These are phyloP conservation scores for Lepidostoma basale DNA, from an alignment of 1,140 invertebrate species.

Conservation along the genomic window DNA sequence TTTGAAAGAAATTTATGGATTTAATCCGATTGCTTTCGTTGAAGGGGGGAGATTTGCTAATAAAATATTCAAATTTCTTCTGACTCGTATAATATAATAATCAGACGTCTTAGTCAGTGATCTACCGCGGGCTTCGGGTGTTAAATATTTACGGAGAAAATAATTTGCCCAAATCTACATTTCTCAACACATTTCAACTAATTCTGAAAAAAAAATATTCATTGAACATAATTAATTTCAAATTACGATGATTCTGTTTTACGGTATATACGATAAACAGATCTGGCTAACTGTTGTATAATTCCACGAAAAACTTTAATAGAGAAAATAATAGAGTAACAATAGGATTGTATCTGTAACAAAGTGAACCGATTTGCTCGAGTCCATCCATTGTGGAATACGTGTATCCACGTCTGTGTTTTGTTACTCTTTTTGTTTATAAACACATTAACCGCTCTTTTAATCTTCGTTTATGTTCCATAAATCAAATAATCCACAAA, in stretches of 20 bases:
- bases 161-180: too few relatives aligned
- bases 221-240: not conserved
- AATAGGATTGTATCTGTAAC: not conserved
- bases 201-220: too few relatives aligned
- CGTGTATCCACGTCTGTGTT: constrained; percentile 3
- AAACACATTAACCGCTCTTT: constrained; percentile 43
- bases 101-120: not conserved
- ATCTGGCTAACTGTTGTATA: too few relatives aligned
- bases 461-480: constrained; percentile 43
- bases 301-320: too few relatives aligned
- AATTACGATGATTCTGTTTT: not conserved
- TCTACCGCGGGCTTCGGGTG: too few relatives aligned
- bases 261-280: too few relatives aligned
- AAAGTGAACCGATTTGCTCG: constrained; percentile 1
- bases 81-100: not conserved
- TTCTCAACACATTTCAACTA: too few relatives aligned
- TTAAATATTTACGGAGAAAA: too few relatives aligned
- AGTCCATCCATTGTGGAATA: constrained; percentile 11
- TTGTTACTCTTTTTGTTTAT: constrained; percentile 18
- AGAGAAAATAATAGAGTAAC: too few relatives aligned
- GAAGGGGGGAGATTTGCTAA: constrained; percentile 27
- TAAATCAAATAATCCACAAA: constrained; percentile 44
- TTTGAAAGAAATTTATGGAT: constrained; percentile 42
- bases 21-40: constrained; percentile 13
- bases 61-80: constrained; percentile 26